Conservation (phyloP, 2,113 vertebrate species). For the Anhinga rufa region DNA sequence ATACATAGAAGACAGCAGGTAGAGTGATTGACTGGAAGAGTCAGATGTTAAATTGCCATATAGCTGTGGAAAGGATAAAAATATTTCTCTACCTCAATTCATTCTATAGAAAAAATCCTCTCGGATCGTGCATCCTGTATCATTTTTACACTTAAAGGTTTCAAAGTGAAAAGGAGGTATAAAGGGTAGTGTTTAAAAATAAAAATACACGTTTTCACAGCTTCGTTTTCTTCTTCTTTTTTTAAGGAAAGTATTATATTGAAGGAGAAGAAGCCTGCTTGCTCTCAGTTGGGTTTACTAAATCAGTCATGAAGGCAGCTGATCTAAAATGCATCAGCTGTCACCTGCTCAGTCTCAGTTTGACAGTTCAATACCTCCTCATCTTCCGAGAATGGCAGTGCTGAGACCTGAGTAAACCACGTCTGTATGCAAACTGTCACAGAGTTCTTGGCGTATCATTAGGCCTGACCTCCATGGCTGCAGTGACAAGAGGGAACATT, state of each 20-base stretch:
- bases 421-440: constrained; percentile 72
- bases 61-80: background rate
- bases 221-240: background rate
- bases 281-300: constrained; percentile 50
- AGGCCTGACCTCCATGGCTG: constrained; percentile 57
- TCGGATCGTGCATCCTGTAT: background rate
- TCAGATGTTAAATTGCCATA: constrained; percentile 5
- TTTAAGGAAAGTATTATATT: background rate
- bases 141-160: constrained; percentile 1
- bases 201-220: background rate
- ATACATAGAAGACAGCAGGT: constrained; percentile 6
- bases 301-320: constrained; percentile 59
- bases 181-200: background rate
- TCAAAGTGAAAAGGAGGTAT: background rate
- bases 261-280: background rate
- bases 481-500: constrained; percentile 41
- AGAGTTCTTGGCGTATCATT: constrained; percentile 61
- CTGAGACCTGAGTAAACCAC: constrained; percentile 60
- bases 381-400: constrained; percentile 66
- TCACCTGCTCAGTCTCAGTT: constrained; percentile 51
- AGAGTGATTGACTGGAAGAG: constrained; percentile 27
- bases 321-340: constrained; percentile 70
- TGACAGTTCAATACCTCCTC: constrained; percentile 71
- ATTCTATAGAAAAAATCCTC: background rate
- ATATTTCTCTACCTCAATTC: background rate